Conservation (phyloP, 2,888 invertebrate genomes). For the Scaptomyza flava region DNA sequence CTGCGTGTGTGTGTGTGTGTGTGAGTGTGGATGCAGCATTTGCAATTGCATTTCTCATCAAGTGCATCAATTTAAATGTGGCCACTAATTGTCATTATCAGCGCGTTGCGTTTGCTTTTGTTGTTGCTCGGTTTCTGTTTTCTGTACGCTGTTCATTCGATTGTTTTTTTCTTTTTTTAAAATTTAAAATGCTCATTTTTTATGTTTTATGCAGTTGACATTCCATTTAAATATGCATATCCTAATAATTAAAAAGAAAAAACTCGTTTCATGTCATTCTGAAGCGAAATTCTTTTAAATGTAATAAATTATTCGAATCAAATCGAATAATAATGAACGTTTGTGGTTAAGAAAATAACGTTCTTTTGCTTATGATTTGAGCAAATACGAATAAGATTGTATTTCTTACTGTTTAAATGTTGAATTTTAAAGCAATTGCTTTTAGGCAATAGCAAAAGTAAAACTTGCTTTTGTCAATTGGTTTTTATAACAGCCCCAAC, state of each 20-base stretch:
- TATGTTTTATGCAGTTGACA: slow-evolving; percentile 18
- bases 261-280: background rate
- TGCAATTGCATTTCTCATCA: slow-evolving; percentile 76
- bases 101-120: slow-evolving; percentile 54
- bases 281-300: background rate
- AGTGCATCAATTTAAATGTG: slow-evolving; percentile 81
- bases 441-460: slow-evolving; percentile 19
- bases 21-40: slow-evolving; percentile 48
- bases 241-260: slow-evolving; percentile 9
- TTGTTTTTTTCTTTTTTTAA: slow-evolving; percentile 6
- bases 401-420: slow-evolving; percentile 1
- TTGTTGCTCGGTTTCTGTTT: slow-evolving; percentile 20
- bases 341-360: no score
- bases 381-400: background rate
- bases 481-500: slow-evolving; percentile 35
- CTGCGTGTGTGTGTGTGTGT: no score
- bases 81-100: slow-evolving; percentile 81
- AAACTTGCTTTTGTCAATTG: slow-evolving; percentile 35
- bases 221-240: background rate
- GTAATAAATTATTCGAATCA: no score
- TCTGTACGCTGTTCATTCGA: slow-evolving; percentile 11
- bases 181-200: slow-evolving; percentile 16
- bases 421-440: slow-evolving; percentile 31
- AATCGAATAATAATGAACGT: no score
- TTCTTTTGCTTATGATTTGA: no score